These are phyloP conservation scores for Slavum lentiscoides DNA, from an alignment of 2,888 invertebrate species.

Conservation along the genomic window DNA sequence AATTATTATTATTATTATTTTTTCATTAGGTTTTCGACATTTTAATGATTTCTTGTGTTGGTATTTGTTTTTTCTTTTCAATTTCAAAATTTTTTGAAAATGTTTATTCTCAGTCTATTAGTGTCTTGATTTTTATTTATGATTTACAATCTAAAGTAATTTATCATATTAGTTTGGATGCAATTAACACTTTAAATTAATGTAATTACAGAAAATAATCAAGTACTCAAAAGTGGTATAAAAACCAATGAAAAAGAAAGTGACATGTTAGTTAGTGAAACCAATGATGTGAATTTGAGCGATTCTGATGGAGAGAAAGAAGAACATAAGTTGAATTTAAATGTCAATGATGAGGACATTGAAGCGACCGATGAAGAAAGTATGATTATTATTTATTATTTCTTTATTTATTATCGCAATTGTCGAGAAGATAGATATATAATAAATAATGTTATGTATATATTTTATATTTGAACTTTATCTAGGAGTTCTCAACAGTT, in stretches of 20 bases:
- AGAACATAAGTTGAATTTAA: slow-evolving; percentile 8
- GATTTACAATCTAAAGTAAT: not conserved
- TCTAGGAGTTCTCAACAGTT: not conserved
- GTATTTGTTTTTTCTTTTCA: not conserved
- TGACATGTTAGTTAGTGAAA: slow-evolving; percentile 5
- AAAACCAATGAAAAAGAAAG: not conserved
- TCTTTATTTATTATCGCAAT: no score
- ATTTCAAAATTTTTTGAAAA: not conserved
- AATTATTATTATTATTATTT: not conserved
- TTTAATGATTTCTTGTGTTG: no score
- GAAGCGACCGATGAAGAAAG: not conserved
- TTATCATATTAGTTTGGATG: not conserved
- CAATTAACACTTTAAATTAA: not conserved
- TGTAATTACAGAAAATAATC: slow-evolving; percentile 12
- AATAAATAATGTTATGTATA: not conserved
- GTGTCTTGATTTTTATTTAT: not conserved
- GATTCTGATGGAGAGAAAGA: slow-evolving; percentile 19
- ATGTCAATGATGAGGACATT: not conserved
- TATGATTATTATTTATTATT: slow-evolving; percentile 16
- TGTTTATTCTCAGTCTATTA: not conserved
- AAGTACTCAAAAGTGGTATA: not conserved
- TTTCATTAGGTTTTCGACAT: no score
- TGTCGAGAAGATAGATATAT: not conserved
- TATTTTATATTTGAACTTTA: not conserved
- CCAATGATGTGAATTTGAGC: slow-evolving; percentile 1